Conservation (phyloP, 2,797 vertebrate genomes). For the Carapus acus region DNA sequence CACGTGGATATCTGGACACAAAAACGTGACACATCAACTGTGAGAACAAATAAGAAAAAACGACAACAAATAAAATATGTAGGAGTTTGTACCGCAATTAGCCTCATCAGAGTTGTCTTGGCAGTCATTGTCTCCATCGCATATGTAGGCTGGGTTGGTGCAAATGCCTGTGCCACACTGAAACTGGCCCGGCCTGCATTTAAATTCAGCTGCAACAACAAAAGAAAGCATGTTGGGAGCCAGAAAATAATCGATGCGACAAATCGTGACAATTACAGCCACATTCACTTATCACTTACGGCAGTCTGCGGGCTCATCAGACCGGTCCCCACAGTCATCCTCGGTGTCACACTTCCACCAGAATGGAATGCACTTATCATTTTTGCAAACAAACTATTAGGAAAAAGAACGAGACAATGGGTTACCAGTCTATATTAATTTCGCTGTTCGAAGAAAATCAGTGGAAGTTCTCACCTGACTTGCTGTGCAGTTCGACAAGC, state of each 20-base stretch:
- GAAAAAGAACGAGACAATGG: not conserved
- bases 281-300: constrained; percentile 72
- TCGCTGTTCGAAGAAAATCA: not conserved
- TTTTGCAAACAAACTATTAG: constrained; percentile 88
- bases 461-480: constrained; percentile 92
- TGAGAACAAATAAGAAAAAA: not conserved
- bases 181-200: constrained; percentile 88
- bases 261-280: not conserved
- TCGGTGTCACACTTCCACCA: constrained; percentile 98
- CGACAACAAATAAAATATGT: not conserved
- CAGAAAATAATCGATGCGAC: not conserved
- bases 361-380: constrained; percentile 93
- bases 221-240: constrained; percentile 11
- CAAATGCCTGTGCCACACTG: constrained; percentile 92
- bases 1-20: constrained; percentile 87
- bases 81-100: constrained; percentile 78
- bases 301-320: constrained; percentile 87
- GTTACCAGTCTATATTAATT: not conserved
- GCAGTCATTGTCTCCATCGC: constrained; percentile 93
- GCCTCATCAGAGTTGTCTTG: constrained; percentile 93
- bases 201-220: constrained; percentile 81
- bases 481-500: constrained; percentile 94
- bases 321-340: constrained; percentile 91
- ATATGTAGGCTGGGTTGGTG: constrained; percentile 91
- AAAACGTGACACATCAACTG: not conserved